Percentiles rank a stretch among this genome's conserved stretches.
Conservation (phyloP, 2,888 invertebrate species). For the Brenthis daphne region DNA sequence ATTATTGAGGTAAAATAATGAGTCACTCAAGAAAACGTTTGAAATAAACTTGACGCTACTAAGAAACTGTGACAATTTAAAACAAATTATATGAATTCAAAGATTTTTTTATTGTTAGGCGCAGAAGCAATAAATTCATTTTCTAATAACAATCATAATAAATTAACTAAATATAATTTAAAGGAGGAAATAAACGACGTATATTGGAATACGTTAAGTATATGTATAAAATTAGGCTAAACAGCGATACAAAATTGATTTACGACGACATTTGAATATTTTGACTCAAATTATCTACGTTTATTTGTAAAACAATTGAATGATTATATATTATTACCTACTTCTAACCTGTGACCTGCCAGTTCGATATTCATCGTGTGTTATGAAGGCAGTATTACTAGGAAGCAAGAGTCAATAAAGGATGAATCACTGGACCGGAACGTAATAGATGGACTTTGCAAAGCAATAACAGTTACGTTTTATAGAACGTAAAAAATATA, state of each 20-base stretch:
- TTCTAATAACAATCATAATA: too few relatives aligned
- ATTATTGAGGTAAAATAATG: not conserved
- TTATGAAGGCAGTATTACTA: constrained; percentile 5
- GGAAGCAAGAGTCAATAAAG: constrained; percentile 28
- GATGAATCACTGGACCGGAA: constrained; percentile 58
- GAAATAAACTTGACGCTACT: not conserved
- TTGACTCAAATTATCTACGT: too few relatives aligned
- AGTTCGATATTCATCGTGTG: not conserved
- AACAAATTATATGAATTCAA: not conserved
- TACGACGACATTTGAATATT: too few relatives aligned
- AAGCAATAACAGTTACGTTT: constrained; percentile 3
- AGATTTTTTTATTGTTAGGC: not conserved
- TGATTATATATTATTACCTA: too few relatives aligned
- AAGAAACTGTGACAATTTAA: not conserved
- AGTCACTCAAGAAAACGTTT: not conserved
- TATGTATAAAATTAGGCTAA: too few relatives aligned
- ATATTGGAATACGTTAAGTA: too few relatives aligned
- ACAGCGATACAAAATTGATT: too few relatives aligned
- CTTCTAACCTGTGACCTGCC: not conserved
- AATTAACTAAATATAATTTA: too few relatives aligned
- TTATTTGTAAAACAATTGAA: too few relatives aligned
- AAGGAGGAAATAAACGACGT: too few relatives aligned
- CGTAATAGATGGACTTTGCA: constrained; percentile 46
- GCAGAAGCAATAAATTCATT: not conserved
- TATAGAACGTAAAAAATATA: not conserved